Evolutionary conservation across 2,888 invertebrate genomes (phyloP), one percentile per base, ranked within the genome.

Genomic region (Venustoraphidia nigricollis): DNA sequence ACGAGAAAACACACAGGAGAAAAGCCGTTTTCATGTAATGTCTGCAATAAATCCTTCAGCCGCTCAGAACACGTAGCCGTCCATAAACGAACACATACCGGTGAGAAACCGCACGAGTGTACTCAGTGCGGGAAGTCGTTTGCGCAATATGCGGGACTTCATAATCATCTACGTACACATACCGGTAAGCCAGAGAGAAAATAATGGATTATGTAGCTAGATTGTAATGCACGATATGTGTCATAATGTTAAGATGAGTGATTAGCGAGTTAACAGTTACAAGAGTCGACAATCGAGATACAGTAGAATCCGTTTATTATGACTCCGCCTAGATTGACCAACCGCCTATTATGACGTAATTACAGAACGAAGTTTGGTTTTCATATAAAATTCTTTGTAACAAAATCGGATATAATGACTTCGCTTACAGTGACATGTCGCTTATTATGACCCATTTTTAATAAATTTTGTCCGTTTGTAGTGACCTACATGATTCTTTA

Each of bases 91-190:
- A 54, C 52, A 40, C 54, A 54, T 47, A 51, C 51, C 36, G 54
- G 54, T 10, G 51, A 53, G 34, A 54, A 54, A 41, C 47, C 54
- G 1, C 52, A 53, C 46, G 48, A 52, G 17, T 54, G 54, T 37
- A 51, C 50, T 34, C 48, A 51, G 44, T 54, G 54, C 27, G 53
- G 53, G 8, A 54, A 54, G 42, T 52, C 52, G 1, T 54, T 54
- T 41, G 49, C 53, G 14, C 54, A 61, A 48, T 50, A 50, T 9
- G 44, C 54, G 13, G 60, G 60, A 53, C 61, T 62, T 14, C 58
- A 59, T 53, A 51, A 61, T 8, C 62, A 62, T 47, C 59, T 60
- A 58, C 56, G 56, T 3, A 51, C 44, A 36, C 61, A 61, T 51
- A 58, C 57, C 14, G 59, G 59, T 9, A 52, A 51, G 17, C 58